Base-by-base conservation (phyloP, 2,113 vertebrate species). In the Chamaetylas fuelleborni region DNA sequence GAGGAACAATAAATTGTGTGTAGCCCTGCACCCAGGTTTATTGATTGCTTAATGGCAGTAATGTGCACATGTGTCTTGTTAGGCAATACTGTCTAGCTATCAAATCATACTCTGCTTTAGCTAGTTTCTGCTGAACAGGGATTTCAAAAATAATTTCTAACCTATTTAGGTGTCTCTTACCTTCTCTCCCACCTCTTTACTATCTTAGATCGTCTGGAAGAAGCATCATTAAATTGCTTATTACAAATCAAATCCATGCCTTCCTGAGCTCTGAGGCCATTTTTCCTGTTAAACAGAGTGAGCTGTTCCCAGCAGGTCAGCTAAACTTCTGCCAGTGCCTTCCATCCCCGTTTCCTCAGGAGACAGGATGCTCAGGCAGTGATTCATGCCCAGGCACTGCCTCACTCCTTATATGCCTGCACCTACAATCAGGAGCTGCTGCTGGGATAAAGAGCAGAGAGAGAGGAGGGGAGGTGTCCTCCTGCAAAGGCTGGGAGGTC, bases 31-130 rank as follows among this genome's bases (percentile, higher is more conserved):
- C n/a, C 40, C 48, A 33, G 40, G 14, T 66, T 31, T 94, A 89
- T 93, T 50, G 86, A 95, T 95, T 85, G 56, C 62, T 92, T 93
- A 88, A 93, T 72, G 78, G 61, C 86, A 76, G 77, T 70, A 73
- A 88, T 19, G 42, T 78, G 51, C 67, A 76, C 71, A 81, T 60
- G 23, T 50, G 38, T 61, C 73, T 67, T 92, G 82, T 92, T 86
- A 86, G 92, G 38, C 80, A 94, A 42, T 79, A 65, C n/a, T 87
- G 53, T 60, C 79, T 54, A 60, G 45, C 38, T 56, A 67, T 45
- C 71, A 70, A 90, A 88, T 86, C 31, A 51, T 69, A 33, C 40
- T 71, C 36, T 64, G 50, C 50, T 65, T 71, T 82, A 57, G 34
- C 56, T 88, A 64, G 56, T 62, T 94, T 84, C 45, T 88, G 65